A percentile compares a stretch with the other conserved stretches of the same genome.
phyloP scores from a whole-genome alignment of 2,797 vertebrate genomes.

The Spinibarbus caldwelli region DNA sequence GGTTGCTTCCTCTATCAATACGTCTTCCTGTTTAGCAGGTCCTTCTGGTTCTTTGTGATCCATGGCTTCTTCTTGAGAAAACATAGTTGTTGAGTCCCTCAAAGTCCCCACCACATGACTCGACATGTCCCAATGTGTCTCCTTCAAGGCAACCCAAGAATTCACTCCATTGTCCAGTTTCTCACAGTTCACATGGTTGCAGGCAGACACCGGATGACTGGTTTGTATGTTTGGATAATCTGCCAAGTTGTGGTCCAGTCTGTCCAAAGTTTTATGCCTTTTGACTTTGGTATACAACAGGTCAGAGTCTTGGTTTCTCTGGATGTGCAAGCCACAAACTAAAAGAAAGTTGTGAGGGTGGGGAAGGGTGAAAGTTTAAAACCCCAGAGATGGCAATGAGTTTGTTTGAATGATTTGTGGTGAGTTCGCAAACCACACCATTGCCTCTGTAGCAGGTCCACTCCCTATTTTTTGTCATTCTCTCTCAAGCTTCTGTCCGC shows the following conservation, averaged over 20 bases:
- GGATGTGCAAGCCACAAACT: conserved; percentile 34
- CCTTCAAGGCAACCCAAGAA: neutral
- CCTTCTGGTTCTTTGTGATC: conserved; percentile 20
- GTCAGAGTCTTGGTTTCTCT: conserved; percentile 36
- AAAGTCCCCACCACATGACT: conserved; percentile 18
- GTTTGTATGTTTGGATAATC: conserved; percentile 30
- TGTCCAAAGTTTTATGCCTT: conserved; percentile 20
- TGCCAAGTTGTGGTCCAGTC: conserved; percentile 29
- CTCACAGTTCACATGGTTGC: conserved; percentile 21
- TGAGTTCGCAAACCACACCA: conserved; percentile 22
- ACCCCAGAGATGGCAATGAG: conserved; percentile 31
- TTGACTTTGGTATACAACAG: conserved; percentile 37
- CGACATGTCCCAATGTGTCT: conserved; percentile 24
- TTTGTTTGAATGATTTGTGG: conserved; percentile 46
- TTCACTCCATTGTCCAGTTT: conserved; percentile 23
- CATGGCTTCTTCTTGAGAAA: conserved; percentile 23
- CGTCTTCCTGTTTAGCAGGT: conserved; percentile 24
- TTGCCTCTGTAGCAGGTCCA: conserved; percentile 36
- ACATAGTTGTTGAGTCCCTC: neutral
- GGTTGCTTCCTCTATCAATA: neutral
- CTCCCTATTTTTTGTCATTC: conserved; percentile 39
- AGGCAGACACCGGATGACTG: conserved; percentile 31
- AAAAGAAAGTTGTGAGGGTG: conserved; percentile 40
- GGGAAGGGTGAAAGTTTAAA: conserved; percentile 24
- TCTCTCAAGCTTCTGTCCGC: conserved; percentile 37